Evolutionary conservation across 2,888 invertebrate species (phyloP).

Genomic region (Latheticus oryzae): DNA sequence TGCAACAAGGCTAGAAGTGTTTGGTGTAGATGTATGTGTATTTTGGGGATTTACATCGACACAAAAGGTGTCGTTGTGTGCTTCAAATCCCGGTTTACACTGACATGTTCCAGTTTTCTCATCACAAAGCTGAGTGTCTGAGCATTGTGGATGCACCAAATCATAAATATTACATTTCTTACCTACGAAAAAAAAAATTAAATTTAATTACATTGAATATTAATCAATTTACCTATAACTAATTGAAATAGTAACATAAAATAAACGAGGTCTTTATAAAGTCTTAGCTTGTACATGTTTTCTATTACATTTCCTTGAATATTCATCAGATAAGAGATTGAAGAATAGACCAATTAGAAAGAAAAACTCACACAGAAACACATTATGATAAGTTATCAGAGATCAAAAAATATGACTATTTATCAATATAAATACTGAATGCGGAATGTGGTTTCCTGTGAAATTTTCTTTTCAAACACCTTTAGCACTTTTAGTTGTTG

Average conservation of each 20-base stretch:
- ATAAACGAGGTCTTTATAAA: constrained; percentile 40
- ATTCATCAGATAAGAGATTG: constrained; percentile 1
- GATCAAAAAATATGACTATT: constrained; percentile 21
- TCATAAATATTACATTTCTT: too few species aligned
- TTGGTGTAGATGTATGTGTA: constrained; percentile 45
- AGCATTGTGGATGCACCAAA: constrained; percentile 50
- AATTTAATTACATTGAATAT: too few species aligned
- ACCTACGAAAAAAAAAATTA: too few species aligned
- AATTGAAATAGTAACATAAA: constrained; percentile 43
- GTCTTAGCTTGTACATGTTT: constrained; percentile 48
- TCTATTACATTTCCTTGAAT: constrained; percentile 47
- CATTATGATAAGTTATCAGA: constrained; percentile 50
- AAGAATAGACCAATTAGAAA: constrained; percentile 4
- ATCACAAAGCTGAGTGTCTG: constrained; percentile 56
- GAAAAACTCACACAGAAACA: constrained; percentile 32
- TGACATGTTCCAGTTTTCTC: constrained; percentile 51
- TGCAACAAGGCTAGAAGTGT: constrained; percentile 55
- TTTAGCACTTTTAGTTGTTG: too few species aligned
- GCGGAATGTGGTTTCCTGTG: not conserved
- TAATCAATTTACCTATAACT: constrained; percentile 43
- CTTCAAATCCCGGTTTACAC: constrained; percentile 54
- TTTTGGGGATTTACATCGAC: not conserved
- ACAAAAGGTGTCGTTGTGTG: constrained; percentile 51
- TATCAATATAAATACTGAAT: constrained; percentile 2
- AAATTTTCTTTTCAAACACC: not conserved